phyloP scores from a whole-genome alignment of 2,113 vertebrate species.

The Oryzias melastigma region DNA sequence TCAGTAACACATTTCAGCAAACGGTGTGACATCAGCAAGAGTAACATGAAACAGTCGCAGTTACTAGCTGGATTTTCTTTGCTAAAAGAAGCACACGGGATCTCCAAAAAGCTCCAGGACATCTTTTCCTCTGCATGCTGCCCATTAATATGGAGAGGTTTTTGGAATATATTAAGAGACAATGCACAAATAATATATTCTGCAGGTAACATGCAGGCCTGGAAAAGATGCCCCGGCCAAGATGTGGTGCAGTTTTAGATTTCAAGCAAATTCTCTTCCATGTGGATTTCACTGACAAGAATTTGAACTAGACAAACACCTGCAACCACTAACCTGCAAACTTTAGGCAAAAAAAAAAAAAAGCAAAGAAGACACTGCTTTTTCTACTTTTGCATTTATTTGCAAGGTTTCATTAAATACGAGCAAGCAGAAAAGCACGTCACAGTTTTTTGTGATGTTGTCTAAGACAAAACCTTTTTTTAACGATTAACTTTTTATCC shows the following conservation, averaged over 20 bases:
- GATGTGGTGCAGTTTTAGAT: conserved; percentile 47
- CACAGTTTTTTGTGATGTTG: conserved; percentile 79
- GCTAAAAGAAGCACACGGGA: conserved; percentile 52
- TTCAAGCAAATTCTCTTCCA: conserved; percentile 77
- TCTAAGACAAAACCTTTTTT: conserved; percentile 80
- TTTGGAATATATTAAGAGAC: conserved; percentile 69
- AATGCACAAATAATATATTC: conserved; percentile 69
- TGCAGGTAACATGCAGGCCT: conserved; percentile 59
- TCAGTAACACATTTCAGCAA: conserved; percentile 33
- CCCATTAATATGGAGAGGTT: conserved; percentile 29
- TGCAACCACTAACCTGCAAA: conserved; percentile 56
- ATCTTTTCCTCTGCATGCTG: conserved; percentile 65
- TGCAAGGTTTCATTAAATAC: conserved; percentile 82
- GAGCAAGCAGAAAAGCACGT: conserved; percentile 95
- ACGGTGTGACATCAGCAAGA: conserved; percentile 37
- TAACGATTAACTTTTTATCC: conserved; percentile 53
- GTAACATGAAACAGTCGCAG: conserved; percentile 17
- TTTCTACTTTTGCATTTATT: conserved; percentile 92
- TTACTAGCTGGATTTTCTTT: not conserved
- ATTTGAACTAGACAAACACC: conserved; percentile 53
- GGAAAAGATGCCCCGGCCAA: conserved; percentile 59
- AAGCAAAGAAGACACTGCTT: conserved; percentile 76
- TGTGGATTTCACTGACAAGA: conserved; percentile 71
- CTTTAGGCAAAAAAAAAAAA: conserved; percentile 53
- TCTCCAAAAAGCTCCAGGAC: conserved; percentile 49